Conservation (phyloP, 2,113 vertebrate genomes). For the Pituophis catenifer region DNA sequence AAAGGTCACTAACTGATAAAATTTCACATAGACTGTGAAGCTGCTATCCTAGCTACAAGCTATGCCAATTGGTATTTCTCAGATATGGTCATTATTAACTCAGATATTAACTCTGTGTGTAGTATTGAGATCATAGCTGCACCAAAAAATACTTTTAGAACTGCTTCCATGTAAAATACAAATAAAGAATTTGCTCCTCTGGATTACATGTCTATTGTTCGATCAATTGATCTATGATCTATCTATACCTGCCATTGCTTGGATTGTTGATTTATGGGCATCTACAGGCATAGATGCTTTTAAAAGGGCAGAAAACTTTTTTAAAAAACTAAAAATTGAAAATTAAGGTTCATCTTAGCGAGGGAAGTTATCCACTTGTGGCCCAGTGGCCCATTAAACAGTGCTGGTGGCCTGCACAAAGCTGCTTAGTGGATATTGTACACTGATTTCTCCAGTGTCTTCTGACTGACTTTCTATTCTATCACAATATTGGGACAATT, state of each 20-base stretch:
- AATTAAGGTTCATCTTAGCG: no score
- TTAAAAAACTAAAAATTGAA: no score
- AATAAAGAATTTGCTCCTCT: background rate
- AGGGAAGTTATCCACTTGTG: no score
- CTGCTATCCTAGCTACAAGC: background rate
- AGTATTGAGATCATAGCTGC: background rate
- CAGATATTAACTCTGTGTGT: background rate
- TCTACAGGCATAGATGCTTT: no score
- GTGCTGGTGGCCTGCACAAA: no score
- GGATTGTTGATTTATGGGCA: no score
- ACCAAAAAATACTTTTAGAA: background rate
- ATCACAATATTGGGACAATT: background rate
- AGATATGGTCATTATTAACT: background rate
- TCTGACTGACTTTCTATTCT: background rate
- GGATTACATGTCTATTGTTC: no score
- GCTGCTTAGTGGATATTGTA: no score
- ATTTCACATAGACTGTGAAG: background rate
- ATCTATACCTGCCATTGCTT: no score
- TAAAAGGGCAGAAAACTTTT: no score
- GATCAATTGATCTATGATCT: no score
- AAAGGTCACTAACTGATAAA: background rate
- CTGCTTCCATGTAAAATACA: background rate
- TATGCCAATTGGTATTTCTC: background rate
- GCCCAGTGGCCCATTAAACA: no score
- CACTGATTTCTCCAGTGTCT: background rate